A percentile compares a stretch with the other conserved stretches of the same genome.
Conservation (phyloP, 2,797 vertebrate genomes). For the Poecilia picta region DNA sequence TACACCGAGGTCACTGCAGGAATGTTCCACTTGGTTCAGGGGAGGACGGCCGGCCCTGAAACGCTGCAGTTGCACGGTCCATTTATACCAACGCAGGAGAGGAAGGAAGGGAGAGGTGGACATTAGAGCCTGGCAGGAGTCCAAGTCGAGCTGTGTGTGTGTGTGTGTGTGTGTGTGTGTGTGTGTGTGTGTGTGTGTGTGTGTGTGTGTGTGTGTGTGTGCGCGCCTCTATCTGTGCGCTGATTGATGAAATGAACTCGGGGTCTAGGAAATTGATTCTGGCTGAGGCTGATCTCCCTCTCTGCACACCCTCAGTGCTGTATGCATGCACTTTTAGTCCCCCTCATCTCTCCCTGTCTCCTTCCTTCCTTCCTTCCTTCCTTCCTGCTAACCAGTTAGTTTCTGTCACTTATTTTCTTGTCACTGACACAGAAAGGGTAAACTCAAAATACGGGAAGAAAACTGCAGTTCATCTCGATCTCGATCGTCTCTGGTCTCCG, state of each 20-base stretch:
- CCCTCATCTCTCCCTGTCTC: slow-evolving; percentile 8
- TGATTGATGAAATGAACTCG: slow-evolving; percentile 81
- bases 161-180: slow-evolving; percentile 43
- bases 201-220: slow-evolving; percentile 38
- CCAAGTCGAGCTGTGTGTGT: slow-evolving; percentile 43
- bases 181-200: no score
- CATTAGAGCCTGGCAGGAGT: slow-evolving; percentile 62
- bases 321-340: slow-evolving; percentile 28
- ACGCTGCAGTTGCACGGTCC: slow-evolving; percentile 51
- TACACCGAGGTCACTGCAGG: slow-evolving; percentile 40
- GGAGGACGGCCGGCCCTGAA: slow-evolving; percentile 46
- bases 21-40: slow-evolving; percentile 46
- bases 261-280: slow-evolving; percentile 77
- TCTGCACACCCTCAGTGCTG: slow-evolving; percentile 30
- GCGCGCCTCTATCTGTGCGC: slow-evolving; percentile 69
- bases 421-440: slow-evolving; percentile 25
- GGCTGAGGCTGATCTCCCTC: slow-evolving; percentile 62
- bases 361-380: slow-evolving; percentile 32
- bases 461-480: background rate
- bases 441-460: slow-evolving; percentile 26
- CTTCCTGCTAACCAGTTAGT: slow-evolving; percentile 32
- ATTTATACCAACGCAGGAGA: slow-evolving; percentile 56
- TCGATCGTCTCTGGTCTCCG: slow-evolving; percentile 17
- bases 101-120: slow-evolving; percentile 64
- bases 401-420: slow-evolving; percentile 37